Conservation (phyloP, 2,888 invertebrate species). For the Tenthredo scrophulariae region DNA sequence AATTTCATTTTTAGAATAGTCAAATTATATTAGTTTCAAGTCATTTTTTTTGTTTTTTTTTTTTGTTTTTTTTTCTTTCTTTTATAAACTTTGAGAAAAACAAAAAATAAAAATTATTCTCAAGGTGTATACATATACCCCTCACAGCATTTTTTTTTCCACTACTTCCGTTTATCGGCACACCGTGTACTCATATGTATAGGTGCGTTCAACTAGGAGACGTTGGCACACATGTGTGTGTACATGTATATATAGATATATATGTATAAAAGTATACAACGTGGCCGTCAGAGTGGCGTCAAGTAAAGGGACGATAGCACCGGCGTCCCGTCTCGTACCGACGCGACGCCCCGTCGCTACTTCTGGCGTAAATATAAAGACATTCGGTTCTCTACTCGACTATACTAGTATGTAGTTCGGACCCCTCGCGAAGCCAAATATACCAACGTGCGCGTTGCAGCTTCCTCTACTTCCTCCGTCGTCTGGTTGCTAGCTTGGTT, state of each 20-base stretch:
- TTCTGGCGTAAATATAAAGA: conserved; percentile 36
- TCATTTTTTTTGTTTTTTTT: background rate
- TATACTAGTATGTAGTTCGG: background rate
- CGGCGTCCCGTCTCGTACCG: background rate
- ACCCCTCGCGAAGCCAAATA: conserved; percentile 46
- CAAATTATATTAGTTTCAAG: too few relatives aligned
- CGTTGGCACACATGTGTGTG: background rate
- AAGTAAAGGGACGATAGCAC: background rate
- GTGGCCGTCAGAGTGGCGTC: conserved; percentile 27
- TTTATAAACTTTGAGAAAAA: too few relatives aligned
- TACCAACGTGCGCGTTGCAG: conserved; percentile 19
- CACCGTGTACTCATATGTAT: background rate
- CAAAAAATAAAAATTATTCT: too few relatives aligned
- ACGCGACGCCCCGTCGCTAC: conserved; percentile 28
- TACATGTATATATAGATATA: background rate
- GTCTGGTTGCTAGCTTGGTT: background rate
- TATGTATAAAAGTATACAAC: conserved; percentile 3
- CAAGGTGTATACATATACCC: too few relatives aligned
- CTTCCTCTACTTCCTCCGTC: conserved; percentile 33
- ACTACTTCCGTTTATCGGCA: background rate
- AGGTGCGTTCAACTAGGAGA: background rate
- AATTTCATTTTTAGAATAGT: too few relatives aligned
- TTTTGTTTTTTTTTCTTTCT: too few relatives aligned
- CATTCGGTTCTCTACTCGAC: conserved; percentile 28
- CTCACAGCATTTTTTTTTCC: background rate